Percentiles rank a stretch among this genome's conserved stretches.
These are phyloP conservation scores for Cephus nigrinus DNA, from an alignment of 2,888 invertebrate species.

Conservation along the genomic window DNA sequence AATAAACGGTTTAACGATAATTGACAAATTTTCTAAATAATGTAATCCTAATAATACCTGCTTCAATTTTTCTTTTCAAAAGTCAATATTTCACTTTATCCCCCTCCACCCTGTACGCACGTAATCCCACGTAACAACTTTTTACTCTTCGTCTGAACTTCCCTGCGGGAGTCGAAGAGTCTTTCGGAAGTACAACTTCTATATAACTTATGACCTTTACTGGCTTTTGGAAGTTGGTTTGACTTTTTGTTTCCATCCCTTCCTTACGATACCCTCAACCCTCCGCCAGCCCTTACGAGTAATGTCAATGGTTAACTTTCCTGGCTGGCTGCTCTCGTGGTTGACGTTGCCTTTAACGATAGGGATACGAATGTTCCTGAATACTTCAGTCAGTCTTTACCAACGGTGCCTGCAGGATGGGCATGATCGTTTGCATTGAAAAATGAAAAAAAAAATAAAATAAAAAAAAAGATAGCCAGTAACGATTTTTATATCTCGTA, in stretches of 20 bases:
- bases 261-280: too few relatives aligned
- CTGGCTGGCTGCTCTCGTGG: neutral
- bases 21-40: neutral
- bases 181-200: neutral
- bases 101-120: neutral
- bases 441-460: neutral
- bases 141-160: neutral
- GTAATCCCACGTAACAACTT: neutral
- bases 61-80: neutral
- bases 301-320: neutral
- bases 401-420: too few relatives aligned
- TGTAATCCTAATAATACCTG: neutral
- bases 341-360: neutral
- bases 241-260: neutral
- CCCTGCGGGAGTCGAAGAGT: neutral
- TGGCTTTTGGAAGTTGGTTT: neutral
- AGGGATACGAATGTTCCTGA: neutral
- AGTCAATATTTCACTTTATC: neutral
- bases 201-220: neutral
- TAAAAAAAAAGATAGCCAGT: neutral
- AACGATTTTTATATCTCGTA: neutral
- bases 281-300: neutral
- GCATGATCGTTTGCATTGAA: neutral
- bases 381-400: neutral
- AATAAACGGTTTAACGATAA: neutral